A percentile compares a stretch with the other conserved stretches of the same genome.
Conservation (phyloP, 2,113 vertebrate species). For the Hemiscyllium ocellatum region DNA sequence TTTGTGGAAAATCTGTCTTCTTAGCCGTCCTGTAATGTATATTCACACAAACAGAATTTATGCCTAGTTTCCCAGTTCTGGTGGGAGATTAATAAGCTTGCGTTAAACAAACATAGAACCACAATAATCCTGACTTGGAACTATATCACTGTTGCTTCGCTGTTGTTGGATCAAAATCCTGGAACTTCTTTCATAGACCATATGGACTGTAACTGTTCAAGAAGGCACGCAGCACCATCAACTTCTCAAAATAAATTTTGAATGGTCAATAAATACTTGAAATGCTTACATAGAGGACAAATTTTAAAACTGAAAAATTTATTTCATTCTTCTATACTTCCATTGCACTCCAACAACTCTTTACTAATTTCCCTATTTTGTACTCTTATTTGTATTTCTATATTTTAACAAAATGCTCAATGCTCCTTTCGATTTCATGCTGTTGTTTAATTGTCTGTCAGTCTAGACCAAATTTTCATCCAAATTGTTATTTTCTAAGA, state of each 20-base stretch:
- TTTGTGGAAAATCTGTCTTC: too few species aligned
- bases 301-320: background rate
- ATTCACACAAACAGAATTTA: too few species aligned
- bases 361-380: background rate
- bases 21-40: too few species aligned
- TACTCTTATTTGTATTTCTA: background rate
- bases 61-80: too few species aligned
- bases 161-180: too few species aligned
- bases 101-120: too few species aligned
- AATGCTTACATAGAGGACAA: background rate
- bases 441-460: background rate
- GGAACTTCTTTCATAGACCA: too few species aligned
- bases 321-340: background rate
- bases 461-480: background rate
- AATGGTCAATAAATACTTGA: background rate
- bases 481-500: background rate
- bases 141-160: too few species aligned
- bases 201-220: too few species aligned
- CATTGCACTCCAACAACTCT: background rate
- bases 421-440: too few species aligned
- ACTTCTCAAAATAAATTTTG: background rate
- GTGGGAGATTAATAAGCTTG: too few species aligned
- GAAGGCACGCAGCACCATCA: background rate
- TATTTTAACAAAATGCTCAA: background rate
- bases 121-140: too few species aligned